Percentiles rank a stretch among this genome's conserved stretches.
Evolutionary conservation across 2,888 invertebrate species (phyloP).

Genomic region (Drosophila nr. perissopoda): DNA sequence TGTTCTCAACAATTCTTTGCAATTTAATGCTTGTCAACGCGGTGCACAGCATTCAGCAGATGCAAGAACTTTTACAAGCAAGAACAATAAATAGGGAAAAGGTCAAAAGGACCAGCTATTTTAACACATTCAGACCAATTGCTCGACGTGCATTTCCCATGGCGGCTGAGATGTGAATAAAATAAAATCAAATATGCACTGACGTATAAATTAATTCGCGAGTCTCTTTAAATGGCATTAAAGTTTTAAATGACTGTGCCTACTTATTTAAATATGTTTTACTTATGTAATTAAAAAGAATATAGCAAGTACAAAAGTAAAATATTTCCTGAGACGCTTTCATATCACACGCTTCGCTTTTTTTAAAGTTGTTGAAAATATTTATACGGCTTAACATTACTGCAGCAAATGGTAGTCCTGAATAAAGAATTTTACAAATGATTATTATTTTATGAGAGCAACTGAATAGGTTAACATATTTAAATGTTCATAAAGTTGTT

Average conservation of each 20-base stretch:
- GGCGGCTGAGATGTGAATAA: constrained; percentile 54
- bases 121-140: constrained; percentile 26
- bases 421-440: neutral
- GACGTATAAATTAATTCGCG: constrained; percentile 69
- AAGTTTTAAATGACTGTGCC: constrained; percentile 27
- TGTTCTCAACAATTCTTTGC: constrained; percentile 59
- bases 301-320: constrained; percentile 26
- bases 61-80: constrained; percentile 46
- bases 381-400: neutral
- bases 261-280: constrained; percentile 9
- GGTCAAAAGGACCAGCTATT: neutral
- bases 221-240: constrained; percentile 46
- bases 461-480: constrained; percentile 49
- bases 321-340: constrained; percentile 30
- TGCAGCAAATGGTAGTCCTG: neutral
- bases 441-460: constrained; percentile 35
- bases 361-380: constrained; percentile 35
- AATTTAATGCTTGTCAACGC: constrained; percentile 72
- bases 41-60: constrained; percentile 15
- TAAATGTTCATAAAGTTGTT: constrained; percentile 42
- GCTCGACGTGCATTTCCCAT: constrained; percentile 41
- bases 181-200: constrained; percentile 71
- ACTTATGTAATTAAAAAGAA: neutral
- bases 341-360: neutral
- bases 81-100: constrained; percentile 22